Evolutionary conservation across 2,888 invertebrate species (phyloP), one percentile per base, ranked within the genome.

Genomic region (Lepidocyrtinus sp.): DNA sequence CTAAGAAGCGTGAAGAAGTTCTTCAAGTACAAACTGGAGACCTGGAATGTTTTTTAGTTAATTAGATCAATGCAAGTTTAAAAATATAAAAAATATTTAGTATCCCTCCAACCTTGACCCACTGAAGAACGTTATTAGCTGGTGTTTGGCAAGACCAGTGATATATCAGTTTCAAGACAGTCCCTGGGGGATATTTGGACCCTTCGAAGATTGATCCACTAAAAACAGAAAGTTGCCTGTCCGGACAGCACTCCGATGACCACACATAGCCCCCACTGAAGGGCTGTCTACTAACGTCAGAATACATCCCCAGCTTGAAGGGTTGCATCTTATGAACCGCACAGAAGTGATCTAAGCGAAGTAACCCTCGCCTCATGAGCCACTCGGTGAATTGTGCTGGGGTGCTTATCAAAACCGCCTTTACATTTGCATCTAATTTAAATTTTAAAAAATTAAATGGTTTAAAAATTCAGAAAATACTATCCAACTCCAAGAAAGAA

Each of bases 131-230:
- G 87, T 96, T 96, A 86, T 94, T 94, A 0, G 96, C 94, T 84
- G 94, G 95, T 0, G 96, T 96, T 88, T 96, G 96, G 85, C 96
- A 96, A 0, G 95, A 92, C 96, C 96, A 96, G 88, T 96, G 96
- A 89, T 96, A 96, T 70, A 96, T 92, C 0, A 96, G 90, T 87
- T 96, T 96, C 0, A 96, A 89, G 7, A 96, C 90, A 0, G 94
- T 93, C 45, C 94, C 93, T 0, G 96, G 96, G 0, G 95, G 93
- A 89, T 96, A 94, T 0, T 94, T 93, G 1, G 95, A 94, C 0
- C 94, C 94, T 89, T 96, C 96, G 87, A 96, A 96, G 71, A 96
- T 91, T 0, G 96, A 96, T 26, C 95, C 95, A 83, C 93, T 93
- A 89, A 95, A 96, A 0, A 96, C 95, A 0, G 96, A 96, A 2